Evolutionary conservation across 2,113 vertebrate species (phyloP).

Genomic region (Lamprotornis superbus): DNA sequence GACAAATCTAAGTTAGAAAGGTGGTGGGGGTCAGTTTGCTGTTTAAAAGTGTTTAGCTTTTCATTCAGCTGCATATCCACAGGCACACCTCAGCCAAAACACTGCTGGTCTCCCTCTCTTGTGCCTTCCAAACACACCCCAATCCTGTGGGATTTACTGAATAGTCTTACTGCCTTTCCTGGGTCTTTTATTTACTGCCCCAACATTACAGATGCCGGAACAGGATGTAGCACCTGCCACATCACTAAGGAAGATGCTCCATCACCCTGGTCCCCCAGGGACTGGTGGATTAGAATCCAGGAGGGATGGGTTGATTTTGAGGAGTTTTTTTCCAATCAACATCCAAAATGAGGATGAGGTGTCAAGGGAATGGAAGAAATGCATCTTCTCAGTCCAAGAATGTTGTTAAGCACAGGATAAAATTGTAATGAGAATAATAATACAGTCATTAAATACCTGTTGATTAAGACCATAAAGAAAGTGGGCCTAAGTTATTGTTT

Average conservation of each 20-base stretch:
- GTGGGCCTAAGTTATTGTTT: neutral
- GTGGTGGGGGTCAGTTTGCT: neutral
- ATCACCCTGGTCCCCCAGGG: neutral
- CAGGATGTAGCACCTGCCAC: neutral
- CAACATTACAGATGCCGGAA: neutral
- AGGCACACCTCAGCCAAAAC: neutral
- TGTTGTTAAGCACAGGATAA: neutral
- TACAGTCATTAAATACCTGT: neutral
- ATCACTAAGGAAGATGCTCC: neutral
- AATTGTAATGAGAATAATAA: neutral
- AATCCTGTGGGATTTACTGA: neutral
- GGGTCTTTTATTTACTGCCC: neutral
- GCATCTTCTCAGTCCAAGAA: neutral
- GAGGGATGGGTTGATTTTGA: neutral
- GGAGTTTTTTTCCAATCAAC: neutral
- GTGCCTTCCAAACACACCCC: neutral
- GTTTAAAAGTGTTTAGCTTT: neutral
- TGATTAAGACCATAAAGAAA: neutral
- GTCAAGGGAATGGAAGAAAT: neutral
- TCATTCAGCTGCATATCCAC: rapidly evolving
- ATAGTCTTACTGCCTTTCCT: neutral
- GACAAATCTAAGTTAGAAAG: neutral
- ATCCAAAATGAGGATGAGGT: neutral
- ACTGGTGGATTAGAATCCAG: neutral
- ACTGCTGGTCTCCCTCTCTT: neutral